phyloP scores from a whole-genome alignment of 2,113 vertebrate species.

The Pogona vitticeps region DNA sequence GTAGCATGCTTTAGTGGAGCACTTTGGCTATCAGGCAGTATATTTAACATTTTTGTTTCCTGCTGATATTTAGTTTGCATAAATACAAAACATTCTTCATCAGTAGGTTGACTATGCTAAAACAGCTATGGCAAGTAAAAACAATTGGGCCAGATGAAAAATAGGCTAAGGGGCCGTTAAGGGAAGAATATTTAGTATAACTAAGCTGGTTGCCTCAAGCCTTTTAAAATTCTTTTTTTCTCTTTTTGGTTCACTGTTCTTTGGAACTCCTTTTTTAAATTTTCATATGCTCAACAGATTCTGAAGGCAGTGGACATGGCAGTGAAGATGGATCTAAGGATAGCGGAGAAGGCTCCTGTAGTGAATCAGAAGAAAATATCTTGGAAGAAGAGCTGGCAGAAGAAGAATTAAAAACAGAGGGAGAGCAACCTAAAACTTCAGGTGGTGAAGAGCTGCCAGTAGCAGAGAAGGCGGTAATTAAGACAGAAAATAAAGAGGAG shows the following conservation, averaged over 20 bases:
- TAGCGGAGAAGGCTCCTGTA: constrained; percentile 89
- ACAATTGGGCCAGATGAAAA: constrained; percentile 63
- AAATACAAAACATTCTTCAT: constrained; percentile 43
- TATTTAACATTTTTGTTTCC: constrained; percentile 8
- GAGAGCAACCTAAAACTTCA: constrained; percentile 77
- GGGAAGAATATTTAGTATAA: constrained; percentile 68
- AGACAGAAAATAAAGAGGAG: constrained; percentile 83
- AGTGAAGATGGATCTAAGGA: constrained; percentile 95
- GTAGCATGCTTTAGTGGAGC: constrained; percentile 24
- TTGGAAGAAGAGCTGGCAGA: constrained; percentile 81
- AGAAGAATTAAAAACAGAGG: constrained; percentile 70
- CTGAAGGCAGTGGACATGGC: constrained; percentile 93
- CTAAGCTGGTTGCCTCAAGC: constrained; percentile 66
- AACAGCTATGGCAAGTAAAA: not conserved
- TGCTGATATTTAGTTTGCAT: constrained; percentile 41
- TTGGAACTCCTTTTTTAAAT: constrained; percentile 79
- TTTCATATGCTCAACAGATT: constrained; percentile 87
- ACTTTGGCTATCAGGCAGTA: not conserved
- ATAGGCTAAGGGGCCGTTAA: constrained; percentile 63
- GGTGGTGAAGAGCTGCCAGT: constrained; percentile 72
- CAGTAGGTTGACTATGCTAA: constrained; percentile 57
- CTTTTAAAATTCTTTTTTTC: constrained; percentile 71
- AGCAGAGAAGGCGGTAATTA: constrained; percentile 82
- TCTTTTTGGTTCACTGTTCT: constrained; percentile 80
- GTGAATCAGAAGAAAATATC: constrained; percentile 86